phyloP scores from a whole-genome alignment of 2,797 vertebrate species.

The Aphelocoma californica region DNA sequence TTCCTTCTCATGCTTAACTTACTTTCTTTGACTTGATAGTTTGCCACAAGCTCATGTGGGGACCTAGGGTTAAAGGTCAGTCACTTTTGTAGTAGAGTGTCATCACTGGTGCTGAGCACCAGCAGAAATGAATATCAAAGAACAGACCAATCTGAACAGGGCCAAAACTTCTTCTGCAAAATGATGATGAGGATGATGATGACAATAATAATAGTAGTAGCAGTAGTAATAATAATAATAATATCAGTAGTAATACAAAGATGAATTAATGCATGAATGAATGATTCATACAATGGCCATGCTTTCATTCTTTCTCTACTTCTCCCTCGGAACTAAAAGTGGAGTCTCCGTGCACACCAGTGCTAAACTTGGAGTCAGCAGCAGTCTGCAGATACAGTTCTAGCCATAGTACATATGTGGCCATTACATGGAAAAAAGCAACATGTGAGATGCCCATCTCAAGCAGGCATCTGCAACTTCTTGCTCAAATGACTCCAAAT shows the following conservation, averaged over 20 bases:
- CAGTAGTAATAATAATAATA: neutral
- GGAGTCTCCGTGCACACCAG: neutral
- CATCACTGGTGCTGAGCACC: neutral
- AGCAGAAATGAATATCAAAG: neutral
- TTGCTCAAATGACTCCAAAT: neutral
- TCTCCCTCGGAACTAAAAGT: neutral
- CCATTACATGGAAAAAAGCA: neutral
- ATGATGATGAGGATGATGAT: neutral
- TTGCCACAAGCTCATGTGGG: neutral
- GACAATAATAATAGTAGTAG: no score
- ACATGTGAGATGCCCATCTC: neutral
- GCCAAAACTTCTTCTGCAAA: neutral
- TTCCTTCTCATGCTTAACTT: neutral
- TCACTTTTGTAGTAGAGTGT: neutral
- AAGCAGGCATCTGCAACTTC: neutral
- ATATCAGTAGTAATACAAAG: neutral
- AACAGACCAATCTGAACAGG: neutral
- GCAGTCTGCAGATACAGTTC: neutral
- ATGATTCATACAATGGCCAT: neutral
- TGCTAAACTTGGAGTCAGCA: neutral
- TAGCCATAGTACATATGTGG: neutral
- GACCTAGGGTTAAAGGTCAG: neutral
- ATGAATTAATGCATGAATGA: constrained; percentile 12
- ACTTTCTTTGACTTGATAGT: accelerated
- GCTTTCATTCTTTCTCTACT: neutral